Base-by-base conservation (phyloP, 2,888 invertebrate genomes). In the Drosophila bunnanda region DNA sequence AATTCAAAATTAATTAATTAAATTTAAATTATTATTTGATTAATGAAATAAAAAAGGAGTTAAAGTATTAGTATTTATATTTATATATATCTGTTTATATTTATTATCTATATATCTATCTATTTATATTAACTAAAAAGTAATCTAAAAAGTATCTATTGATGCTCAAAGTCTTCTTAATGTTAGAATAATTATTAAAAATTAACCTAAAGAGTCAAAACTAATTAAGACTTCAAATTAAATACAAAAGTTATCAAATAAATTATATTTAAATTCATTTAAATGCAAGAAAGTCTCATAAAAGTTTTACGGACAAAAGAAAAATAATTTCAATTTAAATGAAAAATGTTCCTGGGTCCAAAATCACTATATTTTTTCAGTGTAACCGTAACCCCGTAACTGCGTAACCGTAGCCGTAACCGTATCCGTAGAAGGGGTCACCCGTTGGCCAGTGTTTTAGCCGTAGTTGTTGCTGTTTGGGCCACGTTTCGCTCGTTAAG, bases 341-440 rank as follows among this genome's bases (percentile, higher is more conserved):
- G 4, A 2, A 25, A 25, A 10, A 34, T 34, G 3, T 34, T 34
- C 12, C 13, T 13, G 3, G 13, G 13, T 13, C 1, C 10, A 4
- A 32, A 15, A 12, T 2, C 6, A 36, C 7, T 15, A 15, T 36
- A 15, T 36, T 0, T 36, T 38, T 39, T 1, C 50, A 34, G 50
- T 54, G 43, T 79, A 62, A 13, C 17, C 48, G 17, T 50, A 20
- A 28, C 50, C 56, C 44, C 58, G 58, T 28, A 70, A 46, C 71
- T 65, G 46, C 46, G 72, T 53, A 64, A 48, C 48, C 56, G 56
- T 68, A 69, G 50, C 67, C 56, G 54, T 54, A 61, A 44, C 57
- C 30, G 68, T 68, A 71, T 55, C 70, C 61, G 74, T 73, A 55
- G 73, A 54, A 61, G 62, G 60, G 60, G 74, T 62, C 69, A 43